Base-by-base conservation (phyloP, 2,113 vertebrate genomes). In the Thryonomys swinderianus region DNA sequence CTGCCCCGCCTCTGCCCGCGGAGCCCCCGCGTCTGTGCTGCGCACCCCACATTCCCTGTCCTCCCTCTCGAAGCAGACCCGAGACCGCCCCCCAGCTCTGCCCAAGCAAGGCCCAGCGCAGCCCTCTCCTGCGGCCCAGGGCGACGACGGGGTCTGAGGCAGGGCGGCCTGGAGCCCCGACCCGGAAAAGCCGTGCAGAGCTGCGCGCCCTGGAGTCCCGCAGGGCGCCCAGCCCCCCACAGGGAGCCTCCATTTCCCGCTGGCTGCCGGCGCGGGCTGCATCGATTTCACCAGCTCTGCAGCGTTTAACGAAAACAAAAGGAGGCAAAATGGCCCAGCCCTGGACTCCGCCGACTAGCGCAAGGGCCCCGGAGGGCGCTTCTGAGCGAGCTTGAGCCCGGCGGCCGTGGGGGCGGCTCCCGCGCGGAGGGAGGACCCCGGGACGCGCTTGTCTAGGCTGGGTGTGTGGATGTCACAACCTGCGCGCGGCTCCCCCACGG, bases 281-380 rank as follows among this genome's bases (percentile, higher is more conserved):
- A 84, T 57, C 0, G 14, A 93, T 86, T 79, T 94, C 67, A 20
- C 37, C 1, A 57, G 74, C 84, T 94, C 59, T n/a, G 55, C 34
- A 40, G 80, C 64, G 45, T 81, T 79, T 59, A 13, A 45, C 7
- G 16, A 57, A 88, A 67, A 93, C 86, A 93, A 91, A 95, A 57
- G 61, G 30, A 73, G 64, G 79, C 57, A 42, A 16, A 16, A 64
- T 18, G 27, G 79, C 66, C 59, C 0, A 1, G 78, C 76, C 67
- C 57, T 12, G 11, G 57, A 62, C 89, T 32, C 18, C 14, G 30
- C 53, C 80, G 40, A 76, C 25, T 37, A 27, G 20, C 55, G 57
- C 61, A 67, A 55, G 87, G 57, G 40, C 82, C 34, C 32, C 17
- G 32, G 59, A 67, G 80, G 34, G 48, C 17, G 62, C 81, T 66